These are phyloP conservation scores for Podiceps cristatus DNA, from an alignment of 2,113 vertebrate genomes.

Conservation along the genomic window DNA sequence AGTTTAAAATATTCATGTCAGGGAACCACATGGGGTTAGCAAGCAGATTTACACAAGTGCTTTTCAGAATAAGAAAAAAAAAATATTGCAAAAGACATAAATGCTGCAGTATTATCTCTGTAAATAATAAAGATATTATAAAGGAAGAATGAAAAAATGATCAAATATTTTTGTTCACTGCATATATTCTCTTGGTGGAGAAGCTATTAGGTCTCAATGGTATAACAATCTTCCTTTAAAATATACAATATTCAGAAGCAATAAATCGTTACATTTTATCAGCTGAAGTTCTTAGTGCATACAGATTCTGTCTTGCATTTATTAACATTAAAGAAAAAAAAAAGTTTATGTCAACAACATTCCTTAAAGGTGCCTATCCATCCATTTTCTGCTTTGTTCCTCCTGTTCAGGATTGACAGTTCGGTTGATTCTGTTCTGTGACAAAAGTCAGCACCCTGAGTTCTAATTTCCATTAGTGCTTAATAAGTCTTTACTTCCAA, in stretches of 20 bases:
- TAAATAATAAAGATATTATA: not conserved
- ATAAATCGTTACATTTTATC: not conserved
- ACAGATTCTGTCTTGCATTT: not conserved
- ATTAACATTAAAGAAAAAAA: not conserved
- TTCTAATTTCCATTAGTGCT: not conserved
- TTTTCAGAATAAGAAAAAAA: not conserved
- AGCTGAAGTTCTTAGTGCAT: not conserved
- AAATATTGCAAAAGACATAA: not conserved
- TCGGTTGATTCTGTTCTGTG: not conserved
- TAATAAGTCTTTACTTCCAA: not conserved
- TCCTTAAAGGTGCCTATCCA: not conserved
- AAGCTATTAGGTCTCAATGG: not conserved
- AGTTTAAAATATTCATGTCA: slow-evolving; percentile 16
- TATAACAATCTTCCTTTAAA: not conserved
- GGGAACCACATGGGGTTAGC: not conserved
- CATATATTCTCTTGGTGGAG: not conserved
- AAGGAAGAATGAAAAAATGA: not conserved
- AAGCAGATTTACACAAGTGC: not conserved
- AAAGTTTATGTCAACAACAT: not conserved
- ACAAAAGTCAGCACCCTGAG: not conserved
- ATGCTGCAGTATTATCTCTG: not conserved
- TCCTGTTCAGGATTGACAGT: not conserved
- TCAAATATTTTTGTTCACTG: not conserved
- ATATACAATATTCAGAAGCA: not conserved
- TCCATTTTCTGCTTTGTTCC: not conserved